phyloP scores from a whole-genome alignment of 2,797 vertebrate species.

The Enteromius treurensis region DNA sequence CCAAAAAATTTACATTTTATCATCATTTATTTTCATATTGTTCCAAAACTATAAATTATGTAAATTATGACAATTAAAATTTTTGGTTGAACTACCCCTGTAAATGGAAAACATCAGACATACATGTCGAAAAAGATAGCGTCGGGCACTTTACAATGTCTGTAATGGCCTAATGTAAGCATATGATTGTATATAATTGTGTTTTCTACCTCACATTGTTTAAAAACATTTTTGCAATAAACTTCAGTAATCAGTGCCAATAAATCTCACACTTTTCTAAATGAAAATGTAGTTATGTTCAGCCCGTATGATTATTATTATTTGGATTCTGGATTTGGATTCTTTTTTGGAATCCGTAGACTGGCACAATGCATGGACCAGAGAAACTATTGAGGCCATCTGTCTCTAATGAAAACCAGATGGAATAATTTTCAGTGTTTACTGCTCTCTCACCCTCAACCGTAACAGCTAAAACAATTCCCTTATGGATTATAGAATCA shows the following conservation, averaged over 20 bases:
- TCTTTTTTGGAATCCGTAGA: background rate
- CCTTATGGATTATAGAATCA: constrained; percentile 21
- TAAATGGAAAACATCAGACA: background rate
- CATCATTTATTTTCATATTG: too few species aligned
- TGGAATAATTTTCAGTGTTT: constrained; percentile 36
- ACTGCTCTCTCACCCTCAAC: constrained; percentile 22
- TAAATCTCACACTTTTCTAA: background rate
- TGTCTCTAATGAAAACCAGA: constrained; percentile 38
- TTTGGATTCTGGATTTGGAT: background rate
- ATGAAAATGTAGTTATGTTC: background rate
- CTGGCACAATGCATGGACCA: constrained; percentile 3
- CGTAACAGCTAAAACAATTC: constrained; percentile 24
- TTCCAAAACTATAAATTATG: too few species aligned
- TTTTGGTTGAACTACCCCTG: background rate
- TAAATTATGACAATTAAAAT: background rate
- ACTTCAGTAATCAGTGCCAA: constrained; percentile 16
- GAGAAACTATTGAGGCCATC: constrained; percentile 28
- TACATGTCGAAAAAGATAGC: too few species aligned
- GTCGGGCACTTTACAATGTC: background rate
- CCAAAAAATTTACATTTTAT: background rate
- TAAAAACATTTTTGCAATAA: constrained; percentile 34
- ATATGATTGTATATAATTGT: constrained; percentile 26
- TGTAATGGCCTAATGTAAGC: constrained; percentile 9
- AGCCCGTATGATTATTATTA: constrained; percentile 1
- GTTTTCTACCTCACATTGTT: constrained; percentile 31